phyloP scores from a whole-genome alignment of 1,140 invertebrate genomes.

The Lineus longissimus region DNA sequence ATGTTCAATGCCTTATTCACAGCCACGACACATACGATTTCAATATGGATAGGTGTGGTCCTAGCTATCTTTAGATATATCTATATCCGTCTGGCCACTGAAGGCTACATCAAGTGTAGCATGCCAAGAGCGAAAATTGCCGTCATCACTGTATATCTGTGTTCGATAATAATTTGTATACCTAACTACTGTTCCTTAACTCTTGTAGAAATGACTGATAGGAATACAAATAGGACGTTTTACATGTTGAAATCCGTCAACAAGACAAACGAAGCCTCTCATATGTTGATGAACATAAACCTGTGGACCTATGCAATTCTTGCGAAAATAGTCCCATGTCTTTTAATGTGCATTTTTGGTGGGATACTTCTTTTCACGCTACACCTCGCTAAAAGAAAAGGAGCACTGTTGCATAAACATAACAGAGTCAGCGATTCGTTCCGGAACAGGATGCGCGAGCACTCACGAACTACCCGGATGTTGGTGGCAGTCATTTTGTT shows the following conservation, averaged over 20 bases:
- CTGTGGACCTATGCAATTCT: constrained; percentile 38
- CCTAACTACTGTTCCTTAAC: constrained; percentile 62
- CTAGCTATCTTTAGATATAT: constrained; percentile 88
- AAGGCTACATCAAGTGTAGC: constrained; percentile 58
- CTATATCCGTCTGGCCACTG: constrained; percentile 67
- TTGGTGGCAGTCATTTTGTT: constrained; percentile 78
- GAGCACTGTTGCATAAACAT: constrained; percentile 41
- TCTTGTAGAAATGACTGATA: neutral
- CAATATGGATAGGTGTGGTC: constrained; percentile 86
- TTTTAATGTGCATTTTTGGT: constrained; percentile 53
- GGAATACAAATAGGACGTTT: neutral
- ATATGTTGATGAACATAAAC: constrained; percentile 31
- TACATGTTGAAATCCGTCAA: neutral
- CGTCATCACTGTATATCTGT: constrained; percentile 67
- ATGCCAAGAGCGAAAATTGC: constrained; percentile 64
- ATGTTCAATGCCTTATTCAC: constrained; percentile 62
- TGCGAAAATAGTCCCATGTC: constrained; percentile 53
- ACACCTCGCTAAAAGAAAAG: constrained; percentile 37
- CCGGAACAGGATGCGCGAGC: constrained; percentile 54
- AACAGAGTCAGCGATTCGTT: constrained; percentile 23
- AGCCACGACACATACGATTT: constrained; percentile 82
- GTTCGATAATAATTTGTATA: constrained; percentile 70
- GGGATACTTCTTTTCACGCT: constrained; percentile 48
- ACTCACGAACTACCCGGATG: constrained; percentile 86
- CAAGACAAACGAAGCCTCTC: neutral